These are phyloP conservation scores for Acanthurus leucopareius DNA, from an alignment of 2,797 vertebrate species.

Conservation along the genomic window DNA sequence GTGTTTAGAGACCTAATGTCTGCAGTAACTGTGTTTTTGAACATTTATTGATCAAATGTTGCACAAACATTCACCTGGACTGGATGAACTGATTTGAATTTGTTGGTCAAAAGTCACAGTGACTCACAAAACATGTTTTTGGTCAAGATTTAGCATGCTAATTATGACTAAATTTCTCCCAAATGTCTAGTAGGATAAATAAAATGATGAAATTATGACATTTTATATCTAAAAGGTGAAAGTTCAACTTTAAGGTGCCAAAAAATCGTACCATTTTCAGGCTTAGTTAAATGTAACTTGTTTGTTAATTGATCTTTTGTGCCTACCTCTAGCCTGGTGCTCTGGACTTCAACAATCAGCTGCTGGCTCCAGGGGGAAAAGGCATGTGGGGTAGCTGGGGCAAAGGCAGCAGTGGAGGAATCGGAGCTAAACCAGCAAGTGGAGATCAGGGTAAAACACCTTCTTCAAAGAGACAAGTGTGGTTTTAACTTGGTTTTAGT, in stretches of 20 bases:
- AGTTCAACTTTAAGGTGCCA: too few species aligned
- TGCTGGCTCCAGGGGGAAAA: constrained; percentile 95
- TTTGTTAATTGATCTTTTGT: constrained; percentile 2
- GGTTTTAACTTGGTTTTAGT: background rate
- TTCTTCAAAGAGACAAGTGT: background rate
- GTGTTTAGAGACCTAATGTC: background rate
- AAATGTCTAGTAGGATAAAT: too few species aligned
- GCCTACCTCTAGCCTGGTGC: constrained; percentile 88
- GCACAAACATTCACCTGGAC: too few species aligned
- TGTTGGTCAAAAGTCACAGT: too few species aligned
- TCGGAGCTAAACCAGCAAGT: constrained; percentile 90
- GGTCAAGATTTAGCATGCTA: too few species aligned
- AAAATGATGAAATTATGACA: too few species aligned
- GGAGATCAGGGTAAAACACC: constrained; percentile 78
- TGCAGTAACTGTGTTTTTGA: background rate
- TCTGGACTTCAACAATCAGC: constrained; percentile 94
- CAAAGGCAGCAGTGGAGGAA: constrained; percentile 97
- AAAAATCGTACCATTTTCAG: too few species aligned
- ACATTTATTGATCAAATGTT: background rate
- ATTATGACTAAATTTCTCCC: too few species aligned
- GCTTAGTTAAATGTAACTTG: background rate
- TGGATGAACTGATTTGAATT: too few species aligned
- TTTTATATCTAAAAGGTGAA: too few species aligned
- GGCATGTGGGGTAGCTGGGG: constrained; percentile 94
- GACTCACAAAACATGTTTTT: too few species aligned